These are phyloP conservation scores for Drosophila pegasa DNA, from an alignment of 2,888 invertebrate genomes.

Conservation along the genomic window DNA sequence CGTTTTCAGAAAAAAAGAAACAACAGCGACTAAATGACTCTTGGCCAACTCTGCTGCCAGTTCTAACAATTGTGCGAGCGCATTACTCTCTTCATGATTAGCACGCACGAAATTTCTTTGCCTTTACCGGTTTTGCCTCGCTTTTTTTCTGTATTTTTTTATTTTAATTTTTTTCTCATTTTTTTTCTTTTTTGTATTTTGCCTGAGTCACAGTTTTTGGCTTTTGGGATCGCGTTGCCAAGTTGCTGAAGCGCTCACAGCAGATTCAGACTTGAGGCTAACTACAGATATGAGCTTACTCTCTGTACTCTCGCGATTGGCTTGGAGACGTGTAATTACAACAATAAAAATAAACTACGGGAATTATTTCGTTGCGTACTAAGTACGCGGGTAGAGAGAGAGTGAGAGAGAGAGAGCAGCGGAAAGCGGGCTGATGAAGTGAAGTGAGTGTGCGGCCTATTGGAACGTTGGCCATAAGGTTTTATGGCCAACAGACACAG, in stretches of 20 bases:
- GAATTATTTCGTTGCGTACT: constrained; percentile 74
- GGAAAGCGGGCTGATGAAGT: constrained; percentile 7
- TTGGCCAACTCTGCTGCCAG: constrained; percentile 36
- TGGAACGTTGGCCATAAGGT: constrained; percentile 78
- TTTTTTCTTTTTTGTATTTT: constrained; percentile 21
- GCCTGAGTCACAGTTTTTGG: constrained; percentile 61
- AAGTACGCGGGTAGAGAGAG: constrained; percentile 43
- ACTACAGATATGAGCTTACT: constrained; percentile 25
- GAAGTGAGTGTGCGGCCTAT: constrained; percentile 66
- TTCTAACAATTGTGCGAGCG: constrained; percentile 38
- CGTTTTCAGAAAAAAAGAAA: constrained; percentile 43
- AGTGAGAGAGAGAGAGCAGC: not conserved
- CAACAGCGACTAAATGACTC: constrained; percentile 35
- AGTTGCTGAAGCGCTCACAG: constrained; percentile 25
- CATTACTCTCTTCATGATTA: constrained; percentile 47
- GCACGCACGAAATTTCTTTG: constrained; percentile 70
- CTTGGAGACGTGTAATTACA: constrained; percentile 73
- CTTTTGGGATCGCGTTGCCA: constrained; percentile 57
- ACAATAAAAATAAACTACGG: constrained; percentile 78
- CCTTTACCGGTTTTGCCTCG: constrained; percentile 69
- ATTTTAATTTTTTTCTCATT: constrained; percentile 14
- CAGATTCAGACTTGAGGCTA: constrained; percentile 19
- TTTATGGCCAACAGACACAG: constrained; percentile 64
- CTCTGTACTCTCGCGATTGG: constrained; percentile 45
- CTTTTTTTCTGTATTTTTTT: constrained; percentile 20